Base-by-base conservation (phyloP, 2,888 invertebrate species). In the Hydrotaea diabolus region DNA sequence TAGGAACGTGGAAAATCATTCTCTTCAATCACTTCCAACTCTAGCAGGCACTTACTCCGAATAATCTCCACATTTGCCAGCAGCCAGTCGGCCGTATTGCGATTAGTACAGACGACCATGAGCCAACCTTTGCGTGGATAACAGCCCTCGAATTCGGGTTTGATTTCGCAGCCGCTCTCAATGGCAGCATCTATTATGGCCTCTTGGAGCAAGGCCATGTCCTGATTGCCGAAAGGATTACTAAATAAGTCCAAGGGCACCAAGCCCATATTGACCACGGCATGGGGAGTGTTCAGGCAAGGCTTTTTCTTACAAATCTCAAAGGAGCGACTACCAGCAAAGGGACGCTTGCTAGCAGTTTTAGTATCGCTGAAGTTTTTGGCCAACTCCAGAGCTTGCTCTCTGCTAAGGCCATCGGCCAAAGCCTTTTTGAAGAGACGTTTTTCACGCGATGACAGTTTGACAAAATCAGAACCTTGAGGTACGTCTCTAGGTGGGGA, bases 101-200 rank as follows among this genome's bases (percentile, higher is more conserved):
- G 21, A 46, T 69, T 69, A 13, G 46, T 69, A 23, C 69, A 69
- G 69, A 19, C 23, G 4, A 69, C 69, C 69, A 69, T 43, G 23
- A 69, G 69, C 69, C 69, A 69, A 5, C 69, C 69, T 21, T 23
- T 4, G 21, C 69, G 69, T 13, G 69, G 69, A 46, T 15, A 31
- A 13, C 69, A 69, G 21, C 69, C 69, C 46, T 69, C 46, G 8
- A 69, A 69, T 43, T 69, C 46, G 23, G 69, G 69, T 15, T 69
- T 69, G 11, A 69, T 46, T 23, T 43, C 69, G 4, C 19, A 69
- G 8, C 43, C 69, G 13, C 46, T 69, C 11, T 46, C 69, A 46
- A 69, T 69, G 69, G 69, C 46, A 0, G 69, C 69, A 69, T 69
- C 69, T 46, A 69, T 69, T 2, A 69, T 69, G 46, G 69, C 69